Conservation (phyloP, 2,797 vertebrate genomes). For the Rhodeus uyekii region DNA sequence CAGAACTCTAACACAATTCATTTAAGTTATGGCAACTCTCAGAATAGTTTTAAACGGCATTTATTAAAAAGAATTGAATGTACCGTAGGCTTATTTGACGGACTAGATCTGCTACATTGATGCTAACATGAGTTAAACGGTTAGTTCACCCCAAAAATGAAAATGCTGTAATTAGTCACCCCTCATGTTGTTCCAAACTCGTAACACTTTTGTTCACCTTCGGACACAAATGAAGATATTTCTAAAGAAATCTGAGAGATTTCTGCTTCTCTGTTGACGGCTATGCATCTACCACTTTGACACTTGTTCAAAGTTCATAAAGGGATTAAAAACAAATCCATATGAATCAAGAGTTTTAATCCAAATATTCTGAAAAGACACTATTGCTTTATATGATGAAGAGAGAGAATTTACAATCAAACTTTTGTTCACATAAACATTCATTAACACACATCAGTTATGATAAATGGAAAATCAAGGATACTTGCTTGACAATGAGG, state of each 20-base stretch:
- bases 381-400: too few species aligned
- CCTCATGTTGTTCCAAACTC: background rate
- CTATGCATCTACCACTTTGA: background rate
- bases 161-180: background rate
- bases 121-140: background rate
- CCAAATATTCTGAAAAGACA: too few species aligned
- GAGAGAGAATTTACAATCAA: too few species aligned
- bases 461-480: too few species aligned
- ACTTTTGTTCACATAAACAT: too few species aligned
- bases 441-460: too few species aligned
- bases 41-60: background rate
- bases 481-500: too few species aligned
- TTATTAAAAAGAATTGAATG: background rate
- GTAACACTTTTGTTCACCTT: background rate
- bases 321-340: too few species aligned
- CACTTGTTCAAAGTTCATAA: too few species aligned
- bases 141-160: background rate
- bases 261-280: background rate
- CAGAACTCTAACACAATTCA: background rate
- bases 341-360: too few species aligned
- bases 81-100: background rate
- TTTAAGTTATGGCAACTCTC: background rate
- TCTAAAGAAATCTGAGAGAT: background rate
- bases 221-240: background rate
- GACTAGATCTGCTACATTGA: background rate